Evolutionary conservation across 2,113 vertebrate species (phyloP), one percentile per base, ranked within the genome.

Genomic region (Hippocampus barbouri): DNA sequence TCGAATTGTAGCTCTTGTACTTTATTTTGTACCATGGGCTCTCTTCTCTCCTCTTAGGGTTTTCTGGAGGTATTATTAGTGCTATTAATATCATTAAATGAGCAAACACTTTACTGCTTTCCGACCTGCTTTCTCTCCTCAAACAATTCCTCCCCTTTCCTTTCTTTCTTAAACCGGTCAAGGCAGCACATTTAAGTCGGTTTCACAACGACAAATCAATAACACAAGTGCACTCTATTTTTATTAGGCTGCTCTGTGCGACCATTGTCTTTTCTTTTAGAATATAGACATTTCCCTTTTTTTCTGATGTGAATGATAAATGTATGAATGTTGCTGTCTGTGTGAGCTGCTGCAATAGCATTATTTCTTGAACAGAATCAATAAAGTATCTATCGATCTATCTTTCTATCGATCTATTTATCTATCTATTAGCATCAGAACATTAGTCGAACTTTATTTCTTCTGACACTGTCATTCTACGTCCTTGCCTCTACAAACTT

Each of bases 11-110:
- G 14, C 27, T 61, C 59, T 34, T 20, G 16, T 34, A 16, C 27
- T 61, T 61, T 27, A 25, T 59, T 34, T 61, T 34, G 15, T 61
- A 27, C 59, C 14, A 61, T 61, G 59, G 27, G 59, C 59, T 61
- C 25, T 30, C 27, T 12, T 30, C 27, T 20, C 59, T 20, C 27
- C 59, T 61, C 27, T 61, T 7, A 61, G 16, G 59, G 15, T 14
- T 61, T 61, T 34, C 27, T 61, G 27, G 7, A 34, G 59, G 59
- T 61, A 61, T 15, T 59, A 59, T 61, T 27, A 30, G 57, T 61
- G 59, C 16, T 61, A 61, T 61, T 61, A 61, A 61, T 61, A 61
- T 18, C 27, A 34, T 61, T 61, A 61, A 61, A 34, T 61, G 59
- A 38, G 27, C 18, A 61, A 61, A 61, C 59, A 61, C 59, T 61